phyloP scores from a whole-genome alignment of 2,888 invertebrate species.

The Hypomecis atomaria region DNA sequence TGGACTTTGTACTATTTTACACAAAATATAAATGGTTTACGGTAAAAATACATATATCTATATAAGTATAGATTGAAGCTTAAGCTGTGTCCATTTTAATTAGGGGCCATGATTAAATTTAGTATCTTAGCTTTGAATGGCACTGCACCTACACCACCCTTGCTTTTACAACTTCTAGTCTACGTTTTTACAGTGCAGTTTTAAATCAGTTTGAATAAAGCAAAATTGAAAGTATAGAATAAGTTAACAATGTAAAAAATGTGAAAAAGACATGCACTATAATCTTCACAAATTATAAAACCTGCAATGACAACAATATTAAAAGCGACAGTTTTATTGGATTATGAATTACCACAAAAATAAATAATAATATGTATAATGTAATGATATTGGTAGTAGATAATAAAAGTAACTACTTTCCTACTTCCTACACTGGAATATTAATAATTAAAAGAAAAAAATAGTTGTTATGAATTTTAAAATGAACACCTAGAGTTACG shows the following conservation, averaged over 20 bases:
- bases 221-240: slow-evolving; percentile 2
- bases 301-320: slow-evolving; percentile 10
- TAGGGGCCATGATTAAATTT: slow-evolving; percentile 13
- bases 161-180: slow-evolving; percentile 8
- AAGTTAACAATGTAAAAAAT: slow-evolving; percentile 3
- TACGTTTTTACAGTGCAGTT: slow-evolving; percentile 13
- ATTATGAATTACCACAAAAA: neutral
- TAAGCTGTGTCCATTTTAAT: slow-evolving; percentile 23
- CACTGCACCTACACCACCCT: slow-evolving; percentile 33
- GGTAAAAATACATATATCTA: neutral
- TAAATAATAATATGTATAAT: slow-evolving; percentile 4
- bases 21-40: neutral
- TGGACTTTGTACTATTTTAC: neutral
- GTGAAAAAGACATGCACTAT: slow-evolving; percentile 21
- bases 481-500: neutral
- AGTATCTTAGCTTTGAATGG: slow-evolving; percentile 14
- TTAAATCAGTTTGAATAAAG: slow-evolving; percentile 4
- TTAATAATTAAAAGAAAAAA: neutral
- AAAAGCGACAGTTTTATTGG: slow-evolving; percentile 7
- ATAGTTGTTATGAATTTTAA: neutral
- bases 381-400: slow-evolving; percentile 7
- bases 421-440: neutral
- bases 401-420: neutral
- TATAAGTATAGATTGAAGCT: neutral
- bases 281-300: slow-evolving; percentile 9